Base-by-base conservation (phyloP, 2,888 invertebrate genomes). In the Leptura quadrifasciata region DNA sequence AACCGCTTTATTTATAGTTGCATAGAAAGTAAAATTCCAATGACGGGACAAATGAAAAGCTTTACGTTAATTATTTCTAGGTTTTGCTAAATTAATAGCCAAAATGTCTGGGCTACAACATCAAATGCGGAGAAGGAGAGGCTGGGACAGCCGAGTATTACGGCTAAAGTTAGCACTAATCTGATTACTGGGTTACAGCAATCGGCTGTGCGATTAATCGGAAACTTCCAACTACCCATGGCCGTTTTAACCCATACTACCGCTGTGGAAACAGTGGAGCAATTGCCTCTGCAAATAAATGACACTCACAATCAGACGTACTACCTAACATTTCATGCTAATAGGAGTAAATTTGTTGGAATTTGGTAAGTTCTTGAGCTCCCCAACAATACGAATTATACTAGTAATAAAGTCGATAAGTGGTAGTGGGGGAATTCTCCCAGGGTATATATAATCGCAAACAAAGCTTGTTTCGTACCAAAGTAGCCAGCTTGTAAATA, bases 11-110 rank as follows among this genome's bases (percentile, higher is more conserved):
- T 69, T 69, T 47, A 65, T 65, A 52, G 52, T 31, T 54, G 35
- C 10, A 21, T 55, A 20, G 54, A 52, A n/a, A 39, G 68, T 35
- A 39, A 39, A 18, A 57, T 57, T 57, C 69, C 69, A 69, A 20
- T 35, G 69, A 18, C 57, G 18, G 93, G 91, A 0, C 17, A 20
- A 27, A 60, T 54, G 15, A 68, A 74, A 58, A 67, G 61, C 55
- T 17, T 24, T 21, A n/a, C 31, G 67, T 68, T 24, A 65, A 72
- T 72, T 61, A 74, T 68, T 74, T 68, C 60, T 68, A 61, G 72
- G 24, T 67, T 60, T 47, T 35, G 72, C 55, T 52, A 35, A 74
- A 74, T 74, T 74, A 68, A 74, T 74, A 65, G 68, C 74, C 68
- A 17, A 68, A 65, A 61, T 71, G 69, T 71, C 75, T 57, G 75